Evolutionary conservation across 2,113 vertebrate species (phyloP).

Genomic region (Grallaria varia): DNA sequence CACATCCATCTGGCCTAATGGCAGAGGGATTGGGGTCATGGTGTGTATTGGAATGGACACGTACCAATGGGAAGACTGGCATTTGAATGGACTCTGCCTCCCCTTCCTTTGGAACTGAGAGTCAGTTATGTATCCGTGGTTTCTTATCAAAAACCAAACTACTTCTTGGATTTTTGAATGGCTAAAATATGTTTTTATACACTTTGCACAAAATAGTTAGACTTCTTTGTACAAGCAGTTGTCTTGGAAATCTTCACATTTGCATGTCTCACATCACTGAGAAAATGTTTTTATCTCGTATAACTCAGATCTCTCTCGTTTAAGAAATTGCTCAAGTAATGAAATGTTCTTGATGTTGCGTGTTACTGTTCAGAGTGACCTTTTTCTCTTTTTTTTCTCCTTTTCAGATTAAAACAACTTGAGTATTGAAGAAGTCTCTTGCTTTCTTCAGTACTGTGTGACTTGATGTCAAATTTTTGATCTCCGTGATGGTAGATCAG

Average conservation of each 20-base stretch:
- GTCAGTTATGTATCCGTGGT: not conserved
- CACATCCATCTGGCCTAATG: not conserved
- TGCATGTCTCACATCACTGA: not conserved
- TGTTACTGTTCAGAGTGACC: not conserved
- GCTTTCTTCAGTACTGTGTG: not conserved
- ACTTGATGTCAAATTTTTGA: not conserved
- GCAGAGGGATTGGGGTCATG: accelerated
- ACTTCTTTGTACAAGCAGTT: not conserved
- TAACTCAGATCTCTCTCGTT: not conserved
- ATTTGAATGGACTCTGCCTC: not conserved
- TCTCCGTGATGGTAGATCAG: constrained; percentile 51
- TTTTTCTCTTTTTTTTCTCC: not conserved
- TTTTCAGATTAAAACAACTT: constrained; percentile 73
- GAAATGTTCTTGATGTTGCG: not conserved
- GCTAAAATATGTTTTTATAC: not conserved
- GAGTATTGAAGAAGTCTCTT: constrained; percentile 46
- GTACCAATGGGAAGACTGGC: not conserved
- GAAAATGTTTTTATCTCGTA: not conserved
- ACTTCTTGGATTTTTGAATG: not conserved
- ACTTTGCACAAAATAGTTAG: not conserved
- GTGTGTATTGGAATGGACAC: not conserved
- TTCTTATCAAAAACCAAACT: not conserved
- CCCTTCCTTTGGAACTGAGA: not conserved
- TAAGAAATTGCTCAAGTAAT: not conserved
- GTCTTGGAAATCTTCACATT: not conserved